Evolutionary conservation across 2,113 vertebrate species (phyloP).

Genomic region (Psephotus haematonotus): DNA sequence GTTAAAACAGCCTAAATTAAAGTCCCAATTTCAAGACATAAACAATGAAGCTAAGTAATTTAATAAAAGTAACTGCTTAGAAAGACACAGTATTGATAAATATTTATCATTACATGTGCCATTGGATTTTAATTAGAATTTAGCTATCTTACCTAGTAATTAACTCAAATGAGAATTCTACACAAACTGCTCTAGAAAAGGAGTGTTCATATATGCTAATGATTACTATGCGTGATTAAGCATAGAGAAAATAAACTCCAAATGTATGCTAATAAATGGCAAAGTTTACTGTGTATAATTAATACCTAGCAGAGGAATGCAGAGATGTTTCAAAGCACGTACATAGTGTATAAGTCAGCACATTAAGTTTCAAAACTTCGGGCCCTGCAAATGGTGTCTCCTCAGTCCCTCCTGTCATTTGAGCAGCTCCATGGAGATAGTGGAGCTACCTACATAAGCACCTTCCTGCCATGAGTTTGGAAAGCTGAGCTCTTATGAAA

Average conservation of each 20-base stretch:
- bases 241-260: conserved; percentile 54
- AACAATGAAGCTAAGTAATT: conserved; percentile 38
- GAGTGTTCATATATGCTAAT: conserved; percentile 63
- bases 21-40: conserved; percentile 46
- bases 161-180: conserved; percentile 61
- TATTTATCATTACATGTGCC: conserved; percentile 64
- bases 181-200: conserved; percentile 54
- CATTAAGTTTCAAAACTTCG: background rate
- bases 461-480: background rate
- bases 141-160: conserved; percentile 62
- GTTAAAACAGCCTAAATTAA: conserved; percentile 28
- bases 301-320: background rate
- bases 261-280: conserved; percentile 68
- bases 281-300: conserved; percentile 19
- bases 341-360: background rate
- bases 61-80: conserved; percentile 48
- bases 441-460: rapidly evolving
- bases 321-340: background rate
- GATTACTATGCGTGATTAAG: conserved; percentile 53
- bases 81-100: conserved; percentile 52
- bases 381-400: background rate
- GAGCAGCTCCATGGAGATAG: background rate
- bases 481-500: background rate
- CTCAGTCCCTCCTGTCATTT: rapidly evolving
- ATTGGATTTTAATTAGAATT: conserved; percentile 70